A percentile compares a stretch with the other conserved stretches of the same genome.
Evolutionary conservation across 1,140 invertebrate genomes (phyloP).

Genomic region (Holotrichia oblita): DNA sequence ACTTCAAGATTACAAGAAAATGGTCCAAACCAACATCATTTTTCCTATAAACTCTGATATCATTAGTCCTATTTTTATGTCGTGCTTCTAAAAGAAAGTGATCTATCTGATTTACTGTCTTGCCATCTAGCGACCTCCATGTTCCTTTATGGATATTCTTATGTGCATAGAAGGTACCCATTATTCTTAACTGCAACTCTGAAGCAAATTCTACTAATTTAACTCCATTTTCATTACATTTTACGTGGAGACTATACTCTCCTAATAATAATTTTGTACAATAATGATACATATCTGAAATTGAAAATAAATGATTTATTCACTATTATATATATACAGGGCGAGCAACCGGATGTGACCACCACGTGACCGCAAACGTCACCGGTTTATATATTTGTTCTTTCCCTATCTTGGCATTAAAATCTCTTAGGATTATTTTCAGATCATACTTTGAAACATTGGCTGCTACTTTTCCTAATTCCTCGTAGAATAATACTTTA

Average conservation of each 20-base stretch:
- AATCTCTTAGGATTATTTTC: constrained; percentile 32
- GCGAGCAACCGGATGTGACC: no score
- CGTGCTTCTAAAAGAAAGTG: not conserved
- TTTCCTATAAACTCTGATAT: no score
- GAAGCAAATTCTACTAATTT: constrained; percentile 10
- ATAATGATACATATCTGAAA: no score
- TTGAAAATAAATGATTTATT: no score
- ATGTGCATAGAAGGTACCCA: constrained; percentile 2
- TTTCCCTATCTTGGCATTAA: not conserved
- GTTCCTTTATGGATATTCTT: constrained; percentile 9
- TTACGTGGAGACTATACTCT: constrained; percentile 1
- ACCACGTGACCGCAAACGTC: no score
- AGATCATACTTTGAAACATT: constrained; percentile 24
- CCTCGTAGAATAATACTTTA: not conserved
- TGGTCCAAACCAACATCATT: not conserved
- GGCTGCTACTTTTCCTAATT: not conserved
- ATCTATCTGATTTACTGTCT: constrained; percentile 7
- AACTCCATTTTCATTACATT: not conserved
- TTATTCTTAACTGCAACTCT: constrained; percentile 9
- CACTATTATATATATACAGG: no score
- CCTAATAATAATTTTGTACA: no score
- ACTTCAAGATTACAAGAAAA: not conserved
- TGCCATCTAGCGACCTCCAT: not conserved
- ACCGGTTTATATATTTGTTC: constrained; percentile 5
- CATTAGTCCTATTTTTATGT: not conserved